These are phyloP conservation scores for Seriola aureovittata DNA, from an alignment of 2,113 vertebrate genomes.

Conservation along the genomic window DNA sequence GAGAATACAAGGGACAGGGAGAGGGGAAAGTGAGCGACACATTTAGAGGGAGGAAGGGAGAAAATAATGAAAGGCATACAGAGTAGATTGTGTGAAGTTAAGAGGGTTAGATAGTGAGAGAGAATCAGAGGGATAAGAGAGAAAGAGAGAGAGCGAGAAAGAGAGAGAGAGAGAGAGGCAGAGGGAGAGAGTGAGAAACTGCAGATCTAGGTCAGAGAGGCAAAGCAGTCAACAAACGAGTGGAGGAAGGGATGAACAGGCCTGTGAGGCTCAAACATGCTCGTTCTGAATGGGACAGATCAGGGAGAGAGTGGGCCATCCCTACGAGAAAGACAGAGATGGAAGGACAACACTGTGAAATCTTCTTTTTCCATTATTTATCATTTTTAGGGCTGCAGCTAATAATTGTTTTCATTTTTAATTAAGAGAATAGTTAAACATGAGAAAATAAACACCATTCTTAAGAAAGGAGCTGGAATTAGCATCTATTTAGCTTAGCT, in stretches of 20 bases:
- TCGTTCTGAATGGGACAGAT: conserved; percentile 58
- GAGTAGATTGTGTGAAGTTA: conserved; percentile 72
- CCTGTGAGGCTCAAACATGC: conserved; percentile 46
- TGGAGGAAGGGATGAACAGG: conserved; percentile 67
- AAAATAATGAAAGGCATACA: conserved; percentile 71
- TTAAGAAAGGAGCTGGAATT: not conserved
- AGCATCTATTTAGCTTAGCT: not conserved
- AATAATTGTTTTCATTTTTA: conserved; percentile 9
- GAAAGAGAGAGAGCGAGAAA: conserved; percentile 62
- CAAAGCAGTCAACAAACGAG: conserved; percentile 64
- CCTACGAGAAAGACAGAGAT: not conserved
- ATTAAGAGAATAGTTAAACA: not conserved
- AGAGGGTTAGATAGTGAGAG: conserved; percentile 74
- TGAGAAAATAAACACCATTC: not conserved
- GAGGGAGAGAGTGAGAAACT: conserved; percentile 32
- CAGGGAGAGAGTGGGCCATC: conserved; percentile 26
- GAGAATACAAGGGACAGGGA: conserved; percentile 31
- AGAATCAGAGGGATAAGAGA: conserved; percentile 62
- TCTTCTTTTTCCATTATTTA: conserved; percentile 9
- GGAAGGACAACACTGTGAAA: not conserved
- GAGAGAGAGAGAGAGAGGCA: conserved; percentile 44
- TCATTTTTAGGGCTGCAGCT: not conserved
- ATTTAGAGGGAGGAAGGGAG: conserved; percentile 46
- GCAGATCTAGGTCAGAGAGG: conserved; percentile 80
- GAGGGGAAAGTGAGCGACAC: conserved; percentile 45